Conservation (phyloP, 2,113 vertebrate genomes). For the Sporophila hypoxantha region DNA sequence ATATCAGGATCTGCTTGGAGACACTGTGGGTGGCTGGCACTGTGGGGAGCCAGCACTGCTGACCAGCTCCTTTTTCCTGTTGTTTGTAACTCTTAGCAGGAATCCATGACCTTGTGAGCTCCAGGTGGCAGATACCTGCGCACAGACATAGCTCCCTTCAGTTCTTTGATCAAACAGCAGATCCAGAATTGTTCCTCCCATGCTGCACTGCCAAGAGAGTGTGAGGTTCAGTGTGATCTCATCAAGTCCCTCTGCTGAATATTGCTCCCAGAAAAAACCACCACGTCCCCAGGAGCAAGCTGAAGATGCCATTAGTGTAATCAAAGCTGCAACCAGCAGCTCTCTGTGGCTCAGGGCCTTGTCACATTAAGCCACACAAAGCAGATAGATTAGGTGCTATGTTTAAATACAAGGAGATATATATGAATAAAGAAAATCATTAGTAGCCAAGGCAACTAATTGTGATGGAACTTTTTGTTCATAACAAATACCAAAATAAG, state of each 20-base stretch:
- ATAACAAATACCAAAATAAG: conserved; percentile 21
- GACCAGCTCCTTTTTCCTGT: background rate
- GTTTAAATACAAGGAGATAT: conserved; percentile 5
- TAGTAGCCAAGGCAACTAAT: conserved; percentile 52
- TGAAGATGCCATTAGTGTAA: background rate
- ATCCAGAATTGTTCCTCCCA: background rate
- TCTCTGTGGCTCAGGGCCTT: background rate
- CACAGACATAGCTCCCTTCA: background rate
- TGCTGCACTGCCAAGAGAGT: background rate
- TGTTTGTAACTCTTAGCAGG: background rate
- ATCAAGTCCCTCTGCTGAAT: background rate
- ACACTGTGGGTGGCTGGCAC: background rate
- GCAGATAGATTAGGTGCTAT: conserved; percentile 6
- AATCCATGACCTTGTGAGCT: background rate
- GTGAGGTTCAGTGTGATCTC: background rate
- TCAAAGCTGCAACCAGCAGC: background rate
- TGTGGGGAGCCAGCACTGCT: background rate
- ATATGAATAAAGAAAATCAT: conserved; percentile 1
- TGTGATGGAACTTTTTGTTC: conserved; percentile 1
- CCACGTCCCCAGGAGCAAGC: background rate
- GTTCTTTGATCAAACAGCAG: background rate
- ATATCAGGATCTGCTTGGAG: background rate
- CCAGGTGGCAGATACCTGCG: background rate
- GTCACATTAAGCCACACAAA: background rate
- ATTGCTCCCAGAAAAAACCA: background rate